These are phyloP conservation scores for Artibeus jamaicensis DNA, from an alignment of 2,797 vertebrate species.

Conservation along the genomic window DNA sequence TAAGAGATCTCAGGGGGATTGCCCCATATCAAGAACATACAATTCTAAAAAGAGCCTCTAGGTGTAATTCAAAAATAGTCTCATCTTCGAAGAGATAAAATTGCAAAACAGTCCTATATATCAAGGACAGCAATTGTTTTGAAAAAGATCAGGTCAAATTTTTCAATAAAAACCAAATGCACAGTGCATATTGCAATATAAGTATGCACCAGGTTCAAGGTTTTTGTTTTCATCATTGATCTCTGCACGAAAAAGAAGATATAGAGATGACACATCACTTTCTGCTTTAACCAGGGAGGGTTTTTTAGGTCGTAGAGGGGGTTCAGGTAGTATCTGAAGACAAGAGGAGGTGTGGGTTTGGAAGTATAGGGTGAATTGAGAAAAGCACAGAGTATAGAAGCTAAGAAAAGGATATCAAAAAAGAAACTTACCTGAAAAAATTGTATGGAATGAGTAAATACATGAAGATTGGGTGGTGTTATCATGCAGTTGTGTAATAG, in stretches of 20 bases:
- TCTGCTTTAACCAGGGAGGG: background rate
- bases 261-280: background rate
- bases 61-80: background rate
- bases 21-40: background rate
- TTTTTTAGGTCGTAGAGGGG: background rate
- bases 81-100: background rate
- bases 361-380: background rate
- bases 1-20: background rate
- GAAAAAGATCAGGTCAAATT: background rate
- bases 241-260: background rate
- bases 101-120: background rate
- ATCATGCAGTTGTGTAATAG: background rate
- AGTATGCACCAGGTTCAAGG: background rate
- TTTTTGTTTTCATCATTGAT: background rate
- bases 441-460: background rate
- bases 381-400: background rate
- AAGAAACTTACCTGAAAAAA: background rate
- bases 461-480: background rate
- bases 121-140: background rate
- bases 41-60: background rate
- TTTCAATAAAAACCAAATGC: background rate
- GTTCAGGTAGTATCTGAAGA: background rate
- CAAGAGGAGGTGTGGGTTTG: background rate
- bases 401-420: background rate
- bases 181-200: background rate